These are phyloP conservation scores for Nineta flava DNA, from an alignment of 2,888 invertebrate genomes.

Conservation along the genomic window DNA sequence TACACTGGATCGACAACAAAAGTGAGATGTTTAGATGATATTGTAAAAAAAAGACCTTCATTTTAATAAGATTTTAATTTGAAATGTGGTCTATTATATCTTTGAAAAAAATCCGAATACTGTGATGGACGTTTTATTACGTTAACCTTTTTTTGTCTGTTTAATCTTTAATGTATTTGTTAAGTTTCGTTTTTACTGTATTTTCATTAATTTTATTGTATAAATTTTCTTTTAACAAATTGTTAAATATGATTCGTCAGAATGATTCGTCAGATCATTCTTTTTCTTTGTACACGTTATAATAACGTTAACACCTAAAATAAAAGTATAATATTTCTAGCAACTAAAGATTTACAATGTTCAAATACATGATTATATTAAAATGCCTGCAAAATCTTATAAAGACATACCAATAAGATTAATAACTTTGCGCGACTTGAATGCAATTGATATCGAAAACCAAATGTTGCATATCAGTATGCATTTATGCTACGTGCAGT, in stretches of 20 bases:
- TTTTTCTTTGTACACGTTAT: too few species aligned
- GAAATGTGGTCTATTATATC: slow-evolving; percentile 18
- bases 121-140: slow-evolving; percentile 26
- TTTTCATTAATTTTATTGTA: background rate
- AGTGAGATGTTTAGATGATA: slow-evolving; percentile 30
- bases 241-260: background rate
- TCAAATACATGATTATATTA: too few species aligned
- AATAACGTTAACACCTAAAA: too few species aligned
- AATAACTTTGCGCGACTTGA: too few species aligned
- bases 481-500: too few species aligned
- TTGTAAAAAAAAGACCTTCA: slow-evolving; percentile 19
- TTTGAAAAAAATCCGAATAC: slow-evolving; percentile 21
- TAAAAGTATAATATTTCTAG: too few species aligned
- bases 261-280: too few species aligned
- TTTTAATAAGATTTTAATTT: slow-evolving; percentile 19
- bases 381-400: too few species aligned
- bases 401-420: too few species aligned
- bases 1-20: slow-evolving; percentile 31
- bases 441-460: too few species aligned
- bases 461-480: too few species aligned
- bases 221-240: background rate
- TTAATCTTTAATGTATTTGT: background rate
- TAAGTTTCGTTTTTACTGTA: background rate
- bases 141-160: slow-evolving; percentile 16
- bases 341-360: too few species aligned